These are phyloP conservation scores for Notolepis coatsorum DNA, from an alignment of 2,797 vertebrate genomes.

Conservation along the genomic window DNA sequence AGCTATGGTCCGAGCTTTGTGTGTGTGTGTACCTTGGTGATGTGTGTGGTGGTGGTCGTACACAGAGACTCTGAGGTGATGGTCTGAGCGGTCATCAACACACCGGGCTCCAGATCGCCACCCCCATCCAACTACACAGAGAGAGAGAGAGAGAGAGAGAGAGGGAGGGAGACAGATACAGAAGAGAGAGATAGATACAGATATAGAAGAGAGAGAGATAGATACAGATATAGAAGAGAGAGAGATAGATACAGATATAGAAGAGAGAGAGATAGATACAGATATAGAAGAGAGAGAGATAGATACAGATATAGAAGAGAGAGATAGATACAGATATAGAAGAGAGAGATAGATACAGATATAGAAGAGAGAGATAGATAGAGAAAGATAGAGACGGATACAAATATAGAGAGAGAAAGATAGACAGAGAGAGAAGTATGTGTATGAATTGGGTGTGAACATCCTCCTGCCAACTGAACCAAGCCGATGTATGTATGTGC, in stretches of 20 bases:
- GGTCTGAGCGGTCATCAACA: slow-evolving; percentile 96
- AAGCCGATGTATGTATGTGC: background rate
- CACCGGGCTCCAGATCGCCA: slow-evolving; percentile 85
- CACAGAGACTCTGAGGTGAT: slow-evolving; percentile 97
- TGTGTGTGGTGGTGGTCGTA: slow-evolving; percentile 98
- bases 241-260: background rate
- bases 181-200: background rate
- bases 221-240: background rate
- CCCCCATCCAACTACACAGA: slow-evolving; percentile 86
- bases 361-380: slow-evolving; percentile 5
- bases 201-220: slow-evolving; percentile 2
- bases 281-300: background rate
- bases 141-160: background rate
- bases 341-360: background rate
- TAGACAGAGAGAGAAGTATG: background rate
- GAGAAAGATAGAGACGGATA: background rate
- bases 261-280: slow-evolving; percentile 2
- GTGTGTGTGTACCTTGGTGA: slow-evolving; percentile 92
- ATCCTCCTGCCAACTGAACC: no score
- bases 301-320: background rate
- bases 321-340: background rate
- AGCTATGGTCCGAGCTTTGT: background rate
- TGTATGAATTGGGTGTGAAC: no score
- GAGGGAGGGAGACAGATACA: background rate
- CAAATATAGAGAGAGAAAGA: background rate